A percentile compares a stretch with the other conserved stretches of the same genome.
These are phyloP conservation scores for Trichonephila inaurata DNA, from an alignment of 1,140 invertebrate genomes.

Conservation along the genomic window DNA sequence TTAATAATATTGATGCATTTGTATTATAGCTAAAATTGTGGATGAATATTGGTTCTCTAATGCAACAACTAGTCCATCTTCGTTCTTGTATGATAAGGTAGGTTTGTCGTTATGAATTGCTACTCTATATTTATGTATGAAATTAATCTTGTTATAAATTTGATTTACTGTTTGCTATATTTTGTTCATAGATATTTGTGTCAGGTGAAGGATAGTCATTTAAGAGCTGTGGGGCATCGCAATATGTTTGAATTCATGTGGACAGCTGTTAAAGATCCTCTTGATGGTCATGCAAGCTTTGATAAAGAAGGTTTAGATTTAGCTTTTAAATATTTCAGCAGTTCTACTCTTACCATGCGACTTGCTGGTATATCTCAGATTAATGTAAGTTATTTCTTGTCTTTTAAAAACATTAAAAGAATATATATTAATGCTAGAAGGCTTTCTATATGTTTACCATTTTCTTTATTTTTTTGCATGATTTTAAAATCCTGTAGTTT, in stretches of 20 bases:
- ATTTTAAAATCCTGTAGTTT: no score
- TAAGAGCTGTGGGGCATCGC: conserved; percentile 90
- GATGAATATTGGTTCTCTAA: conserved; percentile 93
- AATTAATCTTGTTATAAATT: not conserved
- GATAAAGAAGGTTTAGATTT: conserved; percentile 93
- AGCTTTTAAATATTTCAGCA: conserved; percentile 97
- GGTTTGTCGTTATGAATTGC: not conserved
- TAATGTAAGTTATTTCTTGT: conserved; percentile 83
- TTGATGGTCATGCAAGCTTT: conserved; percentile 91
- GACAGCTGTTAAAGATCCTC: conserved; percentile 94
- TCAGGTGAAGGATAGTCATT: conserved; percentile 93
- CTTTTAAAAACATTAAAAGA: not conserved
- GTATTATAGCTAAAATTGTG: conserved; percentile 87
- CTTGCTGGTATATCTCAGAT: conserved; percentile 95
- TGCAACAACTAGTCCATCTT: conserved; percentile 92
- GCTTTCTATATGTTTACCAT: not conserved
- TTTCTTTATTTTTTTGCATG: no score
- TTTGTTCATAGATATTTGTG: conserved; percentile 88
- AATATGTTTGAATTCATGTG: conserved; percentile 98
- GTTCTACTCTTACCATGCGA: conserved; percentile 94
- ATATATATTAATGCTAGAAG: not conserved
- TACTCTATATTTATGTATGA: not conserved
- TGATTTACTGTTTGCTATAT: not conserved
- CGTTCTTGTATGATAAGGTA: conserved; percentile 89
- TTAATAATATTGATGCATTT: not conserved